phyloP scores from a whole-genome alignment of 2,797 vertebrate genomes.

The Dryobates pubescens region DNA sequence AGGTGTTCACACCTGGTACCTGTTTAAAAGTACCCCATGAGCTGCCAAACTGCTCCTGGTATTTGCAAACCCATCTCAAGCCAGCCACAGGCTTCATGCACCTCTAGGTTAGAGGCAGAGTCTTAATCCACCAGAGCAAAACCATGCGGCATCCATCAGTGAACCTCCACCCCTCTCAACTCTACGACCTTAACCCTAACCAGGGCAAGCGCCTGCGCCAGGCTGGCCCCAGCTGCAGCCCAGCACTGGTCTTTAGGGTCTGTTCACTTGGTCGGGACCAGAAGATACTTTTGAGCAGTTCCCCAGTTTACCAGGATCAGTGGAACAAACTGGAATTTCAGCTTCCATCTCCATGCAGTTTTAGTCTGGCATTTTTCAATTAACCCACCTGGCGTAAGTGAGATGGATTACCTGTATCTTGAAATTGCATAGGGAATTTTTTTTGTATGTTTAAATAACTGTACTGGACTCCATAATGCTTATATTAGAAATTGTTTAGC shows the following conservation, averaged over 20 bases:
- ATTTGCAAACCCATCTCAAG: background rate
- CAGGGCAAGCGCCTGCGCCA: background rate
- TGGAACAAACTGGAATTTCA: constrained; percentile 73
- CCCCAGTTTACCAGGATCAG: constrained; percentile 21
- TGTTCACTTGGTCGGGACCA: background rate
- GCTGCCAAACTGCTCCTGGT: background rate
- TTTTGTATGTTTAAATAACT: constrained; percentile 81
- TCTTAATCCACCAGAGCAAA: background rate
- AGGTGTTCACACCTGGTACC: background rate
- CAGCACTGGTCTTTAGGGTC: background rate
- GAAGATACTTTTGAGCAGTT: constrained; percentile 17
- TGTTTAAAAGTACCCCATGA: background rate
- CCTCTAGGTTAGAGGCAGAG: background rate
- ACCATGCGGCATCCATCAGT: background rate
- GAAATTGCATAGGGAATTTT: constrained; percentile 78
- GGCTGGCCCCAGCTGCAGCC: background rate
- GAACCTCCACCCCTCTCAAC: background rate
- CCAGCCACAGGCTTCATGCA: background rate
- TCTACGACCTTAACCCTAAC: background rate
- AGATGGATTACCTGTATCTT: constrained; percentile 77
- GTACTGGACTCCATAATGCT: constrained; percentile 80
- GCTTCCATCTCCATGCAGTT: constrained; percentile 66
- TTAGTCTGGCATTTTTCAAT: constrained; percentile 70
- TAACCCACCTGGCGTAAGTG: constrained; percentile 67
- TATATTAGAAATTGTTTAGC: constrained; percentile 83